A percentile compares a stretch with the other conserved stretches of the same genome.
These are phyloP conservation scores for Epinotia demarniana DNA, from an alignment of 2,888 invertebrate species.

Conservation along the genomic window DNA sequence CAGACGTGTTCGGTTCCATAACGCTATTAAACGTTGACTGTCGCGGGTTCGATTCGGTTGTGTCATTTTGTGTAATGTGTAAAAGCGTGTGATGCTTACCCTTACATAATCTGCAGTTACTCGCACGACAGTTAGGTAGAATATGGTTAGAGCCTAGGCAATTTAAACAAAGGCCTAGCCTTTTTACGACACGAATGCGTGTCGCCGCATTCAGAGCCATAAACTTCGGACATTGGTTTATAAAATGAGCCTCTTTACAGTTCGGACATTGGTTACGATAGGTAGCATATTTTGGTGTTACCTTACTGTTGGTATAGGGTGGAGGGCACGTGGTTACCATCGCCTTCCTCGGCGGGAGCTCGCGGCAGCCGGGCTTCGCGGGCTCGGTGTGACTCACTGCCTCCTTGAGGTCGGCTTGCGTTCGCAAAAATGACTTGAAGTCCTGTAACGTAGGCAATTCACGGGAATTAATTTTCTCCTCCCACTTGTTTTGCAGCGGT, in stretches of 20 bases:
- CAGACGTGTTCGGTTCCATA: neutral
- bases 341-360: slow-evolving; percentile 22
- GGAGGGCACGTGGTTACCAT: slow-evolving; percentile 21
- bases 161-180: slow-evolving; percentile 6
- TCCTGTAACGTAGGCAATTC: slow-evolving; percentile 39
- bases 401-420: neutral
- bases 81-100: slow-evolving; percentile 6
- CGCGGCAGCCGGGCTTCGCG: slow-evolving; percentile 6
- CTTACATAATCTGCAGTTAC: slow-evolving; percentile 8
- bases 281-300: slow-evolving; percentile 12
- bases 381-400: slow-evolving; percentile 32
- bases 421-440: slow-evolving; percentile 42
- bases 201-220: slow-evolving; percentile 11
- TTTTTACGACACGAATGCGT: slow-evolving; percentile 16
- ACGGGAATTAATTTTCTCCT: slow-evolving; percentile 34
- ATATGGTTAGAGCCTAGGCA: neutral
- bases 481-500: slow-evolving; percentile 31
- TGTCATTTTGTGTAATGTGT: slow-evolving; percentile 1
- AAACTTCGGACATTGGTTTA: slow-evolving; percentile 37
- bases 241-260: slow-evolving; percentile 31
- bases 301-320: slow-evolving; percentile 12
- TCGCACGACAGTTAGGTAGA: neutral
- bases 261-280: slow-evolving; percentile 26
- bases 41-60: neutral
- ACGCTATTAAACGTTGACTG: neutral